Evolutionary conservation across 2,113 vertebrate species (phyloP).

Genomic region (Halichoerus grypus): DNA sequence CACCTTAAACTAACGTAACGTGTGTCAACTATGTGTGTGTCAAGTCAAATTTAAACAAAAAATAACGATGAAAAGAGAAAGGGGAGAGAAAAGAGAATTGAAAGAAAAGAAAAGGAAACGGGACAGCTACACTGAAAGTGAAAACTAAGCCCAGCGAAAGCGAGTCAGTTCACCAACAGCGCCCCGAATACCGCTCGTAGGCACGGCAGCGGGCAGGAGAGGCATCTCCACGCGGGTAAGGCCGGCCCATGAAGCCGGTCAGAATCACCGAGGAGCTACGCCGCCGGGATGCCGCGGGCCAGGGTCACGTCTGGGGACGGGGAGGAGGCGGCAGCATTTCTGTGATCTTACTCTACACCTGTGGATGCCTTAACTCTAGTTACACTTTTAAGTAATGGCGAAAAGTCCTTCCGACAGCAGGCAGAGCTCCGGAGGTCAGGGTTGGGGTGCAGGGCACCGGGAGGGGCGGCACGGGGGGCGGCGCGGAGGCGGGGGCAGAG

Average conservation of each 20-base stretch:
- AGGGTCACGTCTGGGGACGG: neutral
- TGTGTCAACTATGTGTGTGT: neutral
- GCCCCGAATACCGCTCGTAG: neutral
- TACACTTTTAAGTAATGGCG: neutral
- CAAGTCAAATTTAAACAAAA: neutral
- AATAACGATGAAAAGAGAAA: neutral
- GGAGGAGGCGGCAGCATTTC: neutral
- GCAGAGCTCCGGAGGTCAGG: neutral
- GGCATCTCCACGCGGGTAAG: neutral
- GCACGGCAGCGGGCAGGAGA: rapidly evolving
- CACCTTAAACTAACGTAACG: neutral
- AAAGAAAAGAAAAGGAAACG: neutral
- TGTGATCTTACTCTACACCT: neutral
- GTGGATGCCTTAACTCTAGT: neutral
- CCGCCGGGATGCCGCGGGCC: too few relatives aligned
- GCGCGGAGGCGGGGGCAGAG: neutral
- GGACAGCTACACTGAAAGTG: too few relatives aligned
- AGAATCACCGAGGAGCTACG: rapidly evolving
- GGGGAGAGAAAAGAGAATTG: neutral
- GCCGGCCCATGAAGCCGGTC: neutral
- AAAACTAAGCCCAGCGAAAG: neutral
- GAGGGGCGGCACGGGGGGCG: neutral
- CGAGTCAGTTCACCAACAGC: neutral
- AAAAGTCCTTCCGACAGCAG: neutral
- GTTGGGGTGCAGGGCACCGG: too few relatives aligned